A percentile compares a stretch with the other conserved stretches of the same genome.
These are phyloP conservation scores for Sturnus vulgaris DNA, from an alignment of 2,113 vertebrate genomes.

Conservation along the genomic window DNA sequence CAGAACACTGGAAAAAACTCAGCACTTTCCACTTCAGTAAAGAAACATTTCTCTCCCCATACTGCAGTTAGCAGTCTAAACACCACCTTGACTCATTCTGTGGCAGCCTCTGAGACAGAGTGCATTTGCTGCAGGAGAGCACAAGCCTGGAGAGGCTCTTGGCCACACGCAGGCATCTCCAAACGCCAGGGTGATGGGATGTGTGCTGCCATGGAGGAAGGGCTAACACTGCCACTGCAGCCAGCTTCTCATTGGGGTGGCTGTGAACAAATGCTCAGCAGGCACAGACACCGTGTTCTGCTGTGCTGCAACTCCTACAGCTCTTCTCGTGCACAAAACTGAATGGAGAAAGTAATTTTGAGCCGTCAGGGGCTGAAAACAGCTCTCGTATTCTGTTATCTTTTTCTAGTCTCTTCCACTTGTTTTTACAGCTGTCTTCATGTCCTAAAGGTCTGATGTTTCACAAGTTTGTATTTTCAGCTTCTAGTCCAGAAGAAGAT, in stretches of 20 bases:
- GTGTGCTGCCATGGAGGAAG: background rate
- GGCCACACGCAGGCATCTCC: background rate
- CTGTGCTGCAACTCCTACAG: background rate
- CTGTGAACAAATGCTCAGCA: accelerated
- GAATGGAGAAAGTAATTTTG: background rate
- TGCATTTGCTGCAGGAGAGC: background rate
- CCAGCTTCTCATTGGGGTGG: background rate
- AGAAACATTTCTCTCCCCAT: background rate
- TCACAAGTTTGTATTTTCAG: background rate
- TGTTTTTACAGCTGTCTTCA: constrained; percentile 38
- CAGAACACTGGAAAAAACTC: background rate
- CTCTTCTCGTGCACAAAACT: background rate
- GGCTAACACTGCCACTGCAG: background rate
- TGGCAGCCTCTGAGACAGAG: background rate
- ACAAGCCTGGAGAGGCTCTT: background rate
- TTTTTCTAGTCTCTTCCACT: background rate
- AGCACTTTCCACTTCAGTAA: background rate
- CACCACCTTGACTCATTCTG: background rate
- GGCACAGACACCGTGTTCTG: accelerated
- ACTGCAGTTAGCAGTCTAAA: background rate
- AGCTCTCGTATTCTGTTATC: background rate
- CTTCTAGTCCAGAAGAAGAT: constrained; percentile 6
- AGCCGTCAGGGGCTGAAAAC: background rate
- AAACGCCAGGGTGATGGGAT: background rate
- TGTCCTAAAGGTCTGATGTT: constrained; percentile 23